These are phyloP conservation scores for Zoanthus gigantus DNA, from an alignment of 92 coral and sea anemone species.

Conservation along the genomic window DNA sequence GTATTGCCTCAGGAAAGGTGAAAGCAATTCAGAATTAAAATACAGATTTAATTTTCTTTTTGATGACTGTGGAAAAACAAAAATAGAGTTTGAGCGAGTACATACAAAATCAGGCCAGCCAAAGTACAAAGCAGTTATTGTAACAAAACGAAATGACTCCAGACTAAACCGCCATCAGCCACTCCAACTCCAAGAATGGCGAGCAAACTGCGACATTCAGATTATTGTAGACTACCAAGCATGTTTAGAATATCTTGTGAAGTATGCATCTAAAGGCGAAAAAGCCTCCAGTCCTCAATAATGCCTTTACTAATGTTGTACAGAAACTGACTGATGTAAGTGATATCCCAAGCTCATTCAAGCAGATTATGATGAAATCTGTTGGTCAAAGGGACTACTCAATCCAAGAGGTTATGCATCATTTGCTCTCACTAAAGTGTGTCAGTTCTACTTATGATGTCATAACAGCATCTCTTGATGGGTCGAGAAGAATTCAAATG, in stretches of 20 bases:
- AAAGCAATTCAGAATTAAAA: conserved; percentile 17
- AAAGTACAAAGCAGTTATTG: conserved; percentile 55
- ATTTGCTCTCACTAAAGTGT: conserved; percentile 66
- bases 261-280: conserved; percentile 67
- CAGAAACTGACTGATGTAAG: conserved; percentile 43
- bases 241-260: conserved; percentile 67
- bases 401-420: conserved; percentile 78
- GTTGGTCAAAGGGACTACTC: conserved; percentile 74
- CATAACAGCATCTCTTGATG: conserved; percentile 58
- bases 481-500: conserved; percentile 60
- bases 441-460: conserved; percentile 62
- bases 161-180: conserved; percentile 61
- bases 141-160: conserved; percentile 64
- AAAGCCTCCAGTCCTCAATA: conserved; percentile 65
- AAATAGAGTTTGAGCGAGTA: conserved; percentile 53
- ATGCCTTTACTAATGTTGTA: conserved; percentile 70
- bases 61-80: conserved; percentile 59
- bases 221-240: conserved; percentile 64
- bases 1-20: conserved; percentile 59
- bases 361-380: conserved; percentile 67
- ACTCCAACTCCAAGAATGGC: conserved; percentile 70
- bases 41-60: conserved; percentile 63
- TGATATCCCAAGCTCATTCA: conserved; percentile 52
- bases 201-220: conserved; percentile 61
- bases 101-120: conserved; percentile 54